Evolutionary conservation across 1,140 invertebrate species (phyloP).

Genomic region (Drosophila littoralis): DNA sequence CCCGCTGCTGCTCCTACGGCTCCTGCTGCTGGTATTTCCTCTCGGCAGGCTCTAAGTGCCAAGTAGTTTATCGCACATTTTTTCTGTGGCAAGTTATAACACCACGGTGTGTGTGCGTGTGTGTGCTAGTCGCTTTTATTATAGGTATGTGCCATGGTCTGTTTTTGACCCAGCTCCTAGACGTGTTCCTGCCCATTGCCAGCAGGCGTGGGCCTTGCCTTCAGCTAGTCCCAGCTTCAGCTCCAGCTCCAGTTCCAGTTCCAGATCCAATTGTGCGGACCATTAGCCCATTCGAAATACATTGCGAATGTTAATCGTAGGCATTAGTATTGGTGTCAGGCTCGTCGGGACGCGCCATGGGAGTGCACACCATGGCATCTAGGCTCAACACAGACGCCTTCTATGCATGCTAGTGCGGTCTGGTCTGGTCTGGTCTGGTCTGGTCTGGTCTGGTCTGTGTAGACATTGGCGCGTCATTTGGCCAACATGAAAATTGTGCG

Average conservation of each 20-base stretch:
- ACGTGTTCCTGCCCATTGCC: constrained; percentile 34
- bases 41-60: constrained; percentile 44
- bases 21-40: background rate
- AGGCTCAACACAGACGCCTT: background rate
- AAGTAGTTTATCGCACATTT: constrained; percentile 82
- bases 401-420: background rate
- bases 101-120: constrained; percentile 21
- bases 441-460: constrained; percentile 16
- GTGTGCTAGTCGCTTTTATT: constrained; percentile 19
- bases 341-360: constrained; percentile 48
- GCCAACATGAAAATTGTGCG: constrained; percentile 63
- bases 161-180: constrained; percentile 34
- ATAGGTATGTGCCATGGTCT: constrained; percentile 15
- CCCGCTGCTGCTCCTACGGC: constrained; percentile 7
- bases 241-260: background rate
- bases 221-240: background rate
- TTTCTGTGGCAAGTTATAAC: constrained; percentile 64
- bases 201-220: constrained; percentile 5
- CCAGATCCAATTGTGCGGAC: background rate
- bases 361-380: constrained; percentile 42
- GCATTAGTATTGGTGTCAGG: constrained; percentile 82
- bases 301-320: constrained; percentile 77
- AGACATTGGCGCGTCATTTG: constrained; percentile 63
- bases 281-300: constrained; percentile 29
- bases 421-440: background rate